A percentile compares a stretch with the other conserved stretches of the same genome.
These are phyloP conservation scores for Acronicta alni DNA, from an alignment of 2,888 invertebrate species.

Conservation along the genomic window DNA sequence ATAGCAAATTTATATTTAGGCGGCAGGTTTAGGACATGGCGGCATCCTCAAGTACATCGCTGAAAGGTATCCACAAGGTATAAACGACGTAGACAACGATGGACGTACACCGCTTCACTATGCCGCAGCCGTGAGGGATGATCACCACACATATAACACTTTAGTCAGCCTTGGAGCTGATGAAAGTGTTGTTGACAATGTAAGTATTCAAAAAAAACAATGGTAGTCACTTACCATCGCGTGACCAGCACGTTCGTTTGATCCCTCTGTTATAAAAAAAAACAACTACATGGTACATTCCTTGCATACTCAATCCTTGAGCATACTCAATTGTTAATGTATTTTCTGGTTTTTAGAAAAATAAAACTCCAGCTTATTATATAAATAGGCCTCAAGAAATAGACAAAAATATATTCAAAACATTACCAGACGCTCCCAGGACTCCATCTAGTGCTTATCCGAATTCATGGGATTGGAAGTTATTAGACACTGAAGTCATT, in stretches of 20 bases:
- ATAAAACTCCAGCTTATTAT: conserved; percentile 94
- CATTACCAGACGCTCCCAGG: conserved; percentile 95
- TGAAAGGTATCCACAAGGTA: conserved; percentile 91
- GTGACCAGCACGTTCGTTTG: no score
- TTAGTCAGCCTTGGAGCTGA: conserved; percentile 95
- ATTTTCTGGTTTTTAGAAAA: conserved; percentile 90
- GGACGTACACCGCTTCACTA: conserved; percentile 97
- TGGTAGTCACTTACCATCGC: no score
- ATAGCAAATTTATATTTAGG: conserved; percentile 80
- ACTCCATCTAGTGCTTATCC: conserved; percentile 92
- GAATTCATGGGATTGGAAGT: conserved; percentile 92
- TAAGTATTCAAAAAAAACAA: conserved; percentile 80
- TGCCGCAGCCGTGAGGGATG: conserved; percentile 94
- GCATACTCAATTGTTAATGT: conserved; percentile 4
- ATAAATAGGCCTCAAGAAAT: conserved; percentile 93
- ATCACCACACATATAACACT: conserved; percentile 93
- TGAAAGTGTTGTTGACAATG: conserved; percentile 95
- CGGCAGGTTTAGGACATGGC: conserved; percentile 94
- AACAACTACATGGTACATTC: conserved; percentile 1
- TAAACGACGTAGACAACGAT: conserved; percentile 93
- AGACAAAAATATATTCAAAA: conserved; percentile 92
- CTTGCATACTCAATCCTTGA: conserved; percentile 21
- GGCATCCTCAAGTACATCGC: conserved; percentile 93
- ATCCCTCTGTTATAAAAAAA: no score
- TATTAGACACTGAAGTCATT: conserved; percentile 88